Evolutionary conservation across 2,113 vertebrate species (phyloP), one percentile per base, ranked within the genome.

Genomic region (Hassar affinis): DNA sequence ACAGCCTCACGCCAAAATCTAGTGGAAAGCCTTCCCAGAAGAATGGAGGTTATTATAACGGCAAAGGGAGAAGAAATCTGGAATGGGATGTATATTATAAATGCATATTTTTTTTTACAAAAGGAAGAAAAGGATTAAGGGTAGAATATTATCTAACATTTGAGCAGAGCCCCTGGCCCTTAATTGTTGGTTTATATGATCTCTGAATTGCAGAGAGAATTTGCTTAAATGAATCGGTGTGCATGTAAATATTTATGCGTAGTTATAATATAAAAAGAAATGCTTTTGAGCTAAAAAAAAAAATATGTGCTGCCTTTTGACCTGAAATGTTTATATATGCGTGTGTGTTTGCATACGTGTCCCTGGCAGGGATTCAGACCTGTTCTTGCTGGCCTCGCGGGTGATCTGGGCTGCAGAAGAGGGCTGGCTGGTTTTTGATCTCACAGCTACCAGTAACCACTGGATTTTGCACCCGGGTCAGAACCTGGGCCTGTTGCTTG

Each of bases 381-480:
- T 98, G 87, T 93, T 97, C 89, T 94, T 97, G 87, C 93, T 99
- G 0, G 96, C 98, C 88, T 95, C 95, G 30, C 92, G 95, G 38
- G 95, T 95, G 0, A 93, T 98, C 88, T 98, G 97, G 98, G 95
- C 96, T 0, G 94, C 95, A 0, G 96, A 99, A 89, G 96, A 99
- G 75, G 96, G 97, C 71, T 99, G 98, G 98, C 92, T 99, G 89
- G 94, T 97, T 61, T 99, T 99, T 68, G 97, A 99, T 91, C 95
- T 99, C 38, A 99, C 97, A 0, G 92, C 94, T 45, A 97, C 97
- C 86, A 97, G 96, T 80, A 97, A 98, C 92, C 95, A 96, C 84
- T 99, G 98, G 98, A 94, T 98, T 85, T 90, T 95, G 87, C 95
- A 96, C 78, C 96, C 97, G 0, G 95, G 95, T 1, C 96, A 97